Evolutionary conservation across 2,113 vertebrate species (phyloP).

Genomic region (Microcebus tavaratra): DNA sequence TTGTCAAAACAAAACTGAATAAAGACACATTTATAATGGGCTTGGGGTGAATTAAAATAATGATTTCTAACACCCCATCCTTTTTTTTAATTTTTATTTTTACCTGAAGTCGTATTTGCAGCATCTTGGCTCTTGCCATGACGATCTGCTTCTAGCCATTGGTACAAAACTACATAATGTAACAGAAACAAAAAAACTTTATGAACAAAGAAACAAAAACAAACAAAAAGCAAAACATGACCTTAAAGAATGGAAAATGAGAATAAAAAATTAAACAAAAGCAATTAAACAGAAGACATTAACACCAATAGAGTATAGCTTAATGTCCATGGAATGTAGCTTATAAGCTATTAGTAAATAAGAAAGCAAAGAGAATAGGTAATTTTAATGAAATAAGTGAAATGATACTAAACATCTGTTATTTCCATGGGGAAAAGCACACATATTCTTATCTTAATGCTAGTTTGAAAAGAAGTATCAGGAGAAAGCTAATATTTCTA

Average conservation of each 20-base stretch:
- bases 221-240: slow-evolving; percentile 59
- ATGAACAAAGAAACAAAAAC: slow-evolving; percentile 83
- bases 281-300: slow-evolving; percentile 58
- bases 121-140: slow-evolving; percentile 92
- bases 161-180: slow-evolving; percentile 94
- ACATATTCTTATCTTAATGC: not conserved
- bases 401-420: slow-evolving; percentile 29
- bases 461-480: slow-evolving; percentile 21
- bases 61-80: slow-evolving; percentile 57
- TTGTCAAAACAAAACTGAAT: slow-evolving; percentile 61
- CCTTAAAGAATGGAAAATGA: slow-evolving; percentile 70
- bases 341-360: slow-evolving; percentile 25
- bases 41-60: slow-evolving; percentile 53
- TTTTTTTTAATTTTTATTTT: slow-evolving; percentile 79
- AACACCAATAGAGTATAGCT: slow-evolving; percentile 39
- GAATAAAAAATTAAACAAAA: slow-evolving; percentile 52
- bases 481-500: slow-evolving; percentile 1
- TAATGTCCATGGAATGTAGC: slow-evolving; percentile 6
- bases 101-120: slow-evolving; percentile 91
- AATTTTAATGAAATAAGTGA: slow-evolving; percentile 40
- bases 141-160: slow-evolving; percentile 95
- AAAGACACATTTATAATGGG: slow-evolving; percentile 48
- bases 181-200: slow-evolving; percentile 87
- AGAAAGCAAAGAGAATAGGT: slow-evolving; percentile 39
- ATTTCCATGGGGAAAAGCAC: not conserved